Base-by-base conservation (phyloP, 2,888 invertebrate genomes). In the Athalia cordata region DNA sequence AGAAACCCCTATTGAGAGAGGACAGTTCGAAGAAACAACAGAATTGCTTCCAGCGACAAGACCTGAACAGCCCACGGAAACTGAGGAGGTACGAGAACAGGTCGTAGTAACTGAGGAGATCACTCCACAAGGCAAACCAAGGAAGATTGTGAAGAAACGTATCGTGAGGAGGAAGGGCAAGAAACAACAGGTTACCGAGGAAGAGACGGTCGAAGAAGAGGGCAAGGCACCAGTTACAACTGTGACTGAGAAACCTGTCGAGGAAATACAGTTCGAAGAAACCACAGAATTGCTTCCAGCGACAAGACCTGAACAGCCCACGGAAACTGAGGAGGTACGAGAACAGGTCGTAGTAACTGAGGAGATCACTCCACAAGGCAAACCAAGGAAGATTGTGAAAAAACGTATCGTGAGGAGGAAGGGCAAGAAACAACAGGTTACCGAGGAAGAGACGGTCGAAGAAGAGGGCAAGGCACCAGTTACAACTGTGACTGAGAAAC, bases 121-220 rank as follows among this genome's bases (percentile, higher is more conserved):
- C n/a, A 88, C 87, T 9, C 87, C 87, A 61, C 85, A 81, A 76
- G 89, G 86, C 83, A 1, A 88, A 85, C 72, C 80, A 86, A 0
- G 82, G 87, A 82, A 85, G 70, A 86, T 72, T 83, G 87, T 88
- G 0, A 91, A 90, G 3, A 92, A 90, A 79, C 91, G 91, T 0
- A 89, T 90, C 3, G 89, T 91, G 1, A 92, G 90, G 81, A 91
- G 90, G 77, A 90, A 89, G 72, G 92, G 90, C 2, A 85, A 86
- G 0, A 91, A 91, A 72, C 86, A 90, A 80, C 91, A 92, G 82
- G 87, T 91, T 7, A 91, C 92, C 0, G 91, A 91, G 84, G 91
- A 91, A n/a, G 87, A 90, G 3, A 92, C 91, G 11, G 85, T 91
- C 15, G 88, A 91, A 84, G 80, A 88, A 74, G 82, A 91, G 85